Conservation (phyloP, 1,140 invertebrate genomes). For the Meloidogyne exigua region DNA sequence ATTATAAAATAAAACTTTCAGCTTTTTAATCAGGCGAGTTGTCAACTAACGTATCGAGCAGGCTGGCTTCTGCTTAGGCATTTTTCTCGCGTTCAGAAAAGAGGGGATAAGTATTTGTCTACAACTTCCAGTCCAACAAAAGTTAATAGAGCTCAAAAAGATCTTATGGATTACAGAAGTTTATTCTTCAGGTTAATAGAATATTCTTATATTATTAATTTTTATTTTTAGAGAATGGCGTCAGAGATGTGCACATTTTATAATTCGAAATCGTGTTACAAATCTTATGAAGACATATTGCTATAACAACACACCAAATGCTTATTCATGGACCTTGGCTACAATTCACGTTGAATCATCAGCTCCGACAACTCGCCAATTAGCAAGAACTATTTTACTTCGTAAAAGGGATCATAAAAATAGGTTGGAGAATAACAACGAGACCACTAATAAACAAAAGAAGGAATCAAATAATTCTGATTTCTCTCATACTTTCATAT, state of each 20-base stretch:
- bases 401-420: conserved; percentile 7
- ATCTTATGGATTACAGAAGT: conserved; percentile 25
- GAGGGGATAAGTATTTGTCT: neutral
- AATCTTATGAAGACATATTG: neutral
- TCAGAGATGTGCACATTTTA: conserved; percentile 21
- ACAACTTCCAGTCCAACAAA: neutral
- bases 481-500: neutral
- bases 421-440: neutral
- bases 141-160: conserved; percentile 21
- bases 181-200: conserved; percentile 26
- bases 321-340: neutral
- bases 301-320: neutral
- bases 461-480: neutral
- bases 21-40: conserved; percentile 17
- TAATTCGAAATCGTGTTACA: neutral
- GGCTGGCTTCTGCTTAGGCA: conserved; percentile 19
- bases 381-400: conserved; percentile 11
- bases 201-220: too few species aligned
- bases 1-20: neutral
- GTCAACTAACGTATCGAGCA: conserved; percentile 10
- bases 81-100: conserved; percentile 4
- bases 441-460: neutral
- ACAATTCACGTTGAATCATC: conserved; percentile 22
- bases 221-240: conserved; percentile 31
- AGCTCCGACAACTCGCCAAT: conserved; percentile 20